Evolutionary conservation across 2,797 vertebrate species (phyloP).

Genomic region (Podargus strigoides): DNA sequence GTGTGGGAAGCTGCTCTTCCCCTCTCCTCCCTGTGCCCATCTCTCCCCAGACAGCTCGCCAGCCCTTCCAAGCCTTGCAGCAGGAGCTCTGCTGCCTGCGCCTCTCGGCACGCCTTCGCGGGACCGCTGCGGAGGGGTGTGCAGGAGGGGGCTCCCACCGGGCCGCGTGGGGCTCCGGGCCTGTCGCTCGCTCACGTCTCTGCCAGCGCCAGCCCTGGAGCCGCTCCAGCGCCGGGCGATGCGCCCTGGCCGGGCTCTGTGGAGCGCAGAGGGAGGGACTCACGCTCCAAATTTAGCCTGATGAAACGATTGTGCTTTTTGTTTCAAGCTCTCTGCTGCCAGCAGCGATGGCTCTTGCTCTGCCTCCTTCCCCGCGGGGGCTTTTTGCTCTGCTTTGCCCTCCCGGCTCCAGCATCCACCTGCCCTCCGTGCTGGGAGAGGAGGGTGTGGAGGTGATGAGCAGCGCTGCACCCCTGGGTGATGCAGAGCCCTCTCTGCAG

Average conservation of each 20-base stretch:
- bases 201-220: not conserved
- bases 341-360: not conserved
- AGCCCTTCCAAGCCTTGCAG: rapidly evolving
- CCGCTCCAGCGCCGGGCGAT: not conserved
- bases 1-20: not conserved
- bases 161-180: rapidly evolving
- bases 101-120: rapidly evolving
- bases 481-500: not conserved
- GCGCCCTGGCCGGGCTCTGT: not conserved
- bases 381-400: not conserved
- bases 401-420: not conserved
- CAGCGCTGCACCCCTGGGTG: not conserved
- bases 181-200: not conserved
- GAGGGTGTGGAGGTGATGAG: not conserved
- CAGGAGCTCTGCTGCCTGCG: rapidly evolving
- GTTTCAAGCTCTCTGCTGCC: not conserved
- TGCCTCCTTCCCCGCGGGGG: not conserved
- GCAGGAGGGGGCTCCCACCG: not conserved
- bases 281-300: slow-evolving; percentile 34
- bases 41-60: not conserved
- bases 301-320: not conserved
- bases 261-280: slow-evolving; percentile 5
- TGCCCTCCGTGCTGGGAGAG: not conserved
- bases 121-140: rapidly evolving
- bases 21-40: not conserved